These are phyloP conservation scores for Laodelphax striatellus DNA, from an alignment of 1,140 invertebrate genomes.

Conservation along the genomic window DNA sequence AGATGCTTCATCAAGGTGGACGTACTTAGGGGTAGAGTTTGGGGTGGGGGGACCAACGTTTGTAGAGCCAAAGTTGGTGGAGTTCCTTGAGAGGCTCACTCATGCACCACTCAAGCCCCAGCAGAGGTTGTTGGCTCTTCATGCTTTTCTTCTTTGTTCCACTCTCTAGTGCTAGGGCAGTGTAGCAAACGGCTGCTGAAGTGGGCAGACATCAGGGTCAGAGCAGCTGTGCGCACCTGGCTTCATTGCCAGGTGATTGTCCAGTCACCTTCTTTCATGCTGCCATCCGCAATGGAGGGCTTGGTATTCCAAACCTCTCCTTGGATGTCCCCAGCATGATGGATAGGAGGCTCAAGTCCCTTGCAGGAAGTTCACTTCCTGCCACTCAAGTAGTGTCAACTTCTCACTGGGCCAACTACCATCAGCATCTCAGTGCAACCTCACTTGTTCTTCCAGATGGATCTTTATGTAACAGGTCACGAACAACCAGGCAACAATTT, in stretches of 20 bases:
- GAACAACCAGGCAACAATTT: not conserved
- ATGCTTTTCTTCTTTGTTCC: slow-evolving; percentile 22
- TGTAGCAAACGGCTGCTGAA: slow-evolving; percentile 20
- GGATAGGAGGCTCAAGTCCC: not conserved
- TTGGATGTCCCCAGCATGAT: not conserved
- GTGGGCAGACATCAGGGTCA: not conserved
- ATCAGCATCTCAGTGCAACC: too few relatives aligned
- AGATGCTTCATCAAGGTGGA: not conserved
- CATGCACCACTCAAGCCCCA: slow-evolving; percentile 28
- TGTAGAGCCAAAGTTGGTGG: not conserved
- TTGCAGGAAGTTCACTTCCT: not conserved
- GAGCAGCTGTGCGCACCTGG: slow-evolving; percentile 23
- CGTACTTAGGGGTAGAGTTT: not conserved
- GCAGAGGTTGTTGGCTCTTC: slow-evolving; percentile 19
- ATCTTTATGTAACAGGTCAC: not conserved
- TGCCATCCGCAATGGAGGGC: slow-evolving; percentile 23
- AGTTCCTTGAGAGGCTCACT: slow-evolving; percentile 14
- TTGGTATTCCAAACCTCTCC: slow-evolving; percentile 17
- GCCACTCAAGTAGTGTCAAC: not conserved
- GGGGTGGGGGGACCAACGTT: not conserved
- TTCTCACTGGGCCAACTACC: not conserved
- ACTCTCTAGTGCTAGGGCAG: slow-evolving; percentile 23
- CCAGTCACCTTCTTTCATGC: slow-evolving; percentile 29
- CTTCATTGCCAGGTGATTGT: slow-evolving; percentile 27
- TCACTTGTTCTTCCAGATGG: not conserved